phyloP scores from a whole-genome alignment of 2,797 vertebrate genomes.

The Lepilemur ruficaudatus region DNA sequence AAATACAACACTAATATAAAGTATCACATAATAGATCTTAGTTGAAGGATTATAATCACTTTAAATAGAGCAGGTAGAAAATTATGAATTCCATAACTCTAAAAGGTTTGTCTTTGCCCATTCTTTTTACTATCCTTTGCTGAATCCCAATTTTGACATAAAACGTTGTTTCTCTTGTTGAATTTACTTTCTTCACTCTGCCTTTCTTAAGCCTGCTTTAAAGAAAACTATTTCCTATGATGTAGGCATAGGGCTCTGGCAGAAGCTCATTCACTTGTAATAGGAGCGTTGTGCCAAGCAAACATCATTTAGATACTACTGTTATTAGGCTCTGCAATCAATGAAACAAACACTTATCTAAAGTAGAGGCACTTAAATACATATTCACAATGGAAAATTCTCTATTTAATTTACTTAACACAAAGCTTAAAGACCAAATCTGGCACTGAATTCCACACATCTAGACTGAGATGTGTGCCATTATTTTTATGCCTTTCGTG shows the following conservation, averaged over 20 bases:
- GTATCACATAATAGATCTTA: background rate
- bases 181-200: background rate
- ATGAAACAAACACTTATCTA: slow-evolving; percentile 50
- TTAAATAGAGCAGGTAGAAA: slow-evolving; percentile 31
- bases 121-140: background rate
- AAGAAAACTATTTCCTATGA: background rate
- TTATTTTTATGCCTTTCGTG: slow-evolving; percentile 41
- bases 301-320: slow-evolving; percentile 2
- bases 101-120: background rate
- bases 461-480: background rate
- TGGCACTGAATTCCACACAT: background rate
- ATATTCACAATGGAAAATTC: slow-evolving; percentile 52
- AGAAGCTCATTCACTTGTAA: slow-evolving; percentile 13
- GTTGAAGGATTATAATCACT: background rate
- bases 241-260: background rate
- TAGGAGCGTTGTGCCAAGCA: background rate
- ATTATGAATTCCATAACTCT: slow-evolving; percentile 11
- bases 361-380: slow-evolving; percentile 21
- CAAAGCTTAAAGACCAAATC: slow-evolving; percentile 17
- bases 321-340: slow-evolving; percentile 40
- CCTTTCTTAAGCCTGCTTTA: background rate
- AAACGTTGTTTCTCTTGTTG: background rate
- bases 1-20: slow-evolving; percentile 30
- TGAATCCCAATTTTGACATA: background rate
- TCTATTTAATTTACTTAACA: slow-evolving; percentile 56